Evolutionary conservation across 2,888 invertebrate genomes (phyloP).

Genomic region (Sesia apiformis): DNA sequence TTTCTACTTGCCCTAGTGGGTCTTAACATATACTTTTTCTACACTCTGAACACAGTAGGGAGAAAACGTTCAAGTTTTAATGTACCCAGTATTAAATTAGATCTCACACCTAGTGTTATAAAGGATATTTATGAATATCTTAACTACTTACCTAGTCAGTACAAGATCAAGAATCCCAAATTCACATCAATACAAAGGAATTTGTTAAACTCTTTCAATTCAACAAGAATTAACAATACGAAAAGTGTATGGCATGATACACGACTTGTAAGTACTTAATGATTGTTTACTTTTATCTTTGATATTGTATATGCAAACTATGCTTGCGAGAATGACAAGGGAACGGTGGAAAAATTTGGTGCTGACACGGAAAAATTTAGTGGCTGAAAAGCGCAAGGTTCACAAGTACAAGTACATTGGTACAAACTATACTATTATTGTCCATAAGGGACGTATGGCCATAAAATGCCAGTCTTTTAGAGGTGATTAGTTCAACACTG

Average conservation of each 20-base stretch:
- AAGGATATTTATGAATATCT: constrained; percentile 55
- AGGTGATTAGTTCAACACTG: no score
- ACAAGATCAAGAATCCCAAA: constrained; percentile 45
- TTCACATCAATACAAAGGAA: constrained; percentile 34
- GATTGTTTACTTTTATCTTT: no score
- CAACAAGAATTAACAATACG: constrained; percentile 26
- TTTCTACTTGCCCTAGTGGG: constrained; percentile 53
- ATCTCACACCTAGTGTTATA: constrained; percentile 33
- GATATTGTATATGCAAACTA: no score
- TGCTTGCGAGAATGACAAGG: no score
- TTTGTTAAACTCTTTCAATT: constrained; percentile 50
- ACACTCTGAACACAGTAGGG: constrained; percentile 40
- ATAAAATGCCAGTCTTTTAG: no score
- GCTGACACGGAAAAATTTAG: no score
- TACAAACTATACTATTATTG: no score
- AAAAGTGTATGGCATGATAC: constrained; percentile 38
- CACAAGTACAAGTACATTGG: no score
- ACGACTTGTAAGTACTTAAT: constrained; percentile 38
- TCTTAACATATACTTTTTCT: constrained; percentile 62
- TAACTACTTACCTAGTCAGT: constrained; percentile 51
- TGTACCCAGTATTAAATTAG: constrained; percentile 36
- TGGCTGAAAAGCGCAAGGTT: no score
- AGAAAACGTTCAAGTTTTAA: constrained; percentile 30
- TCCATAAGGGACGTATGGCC: no score
- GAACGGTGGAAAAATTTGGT: no score